These are phyloP conservation scores for Epiblema foenella DNA, from an alignment of 2,888 invertebrate genomes.

Conservation along the genomic window DNA sequence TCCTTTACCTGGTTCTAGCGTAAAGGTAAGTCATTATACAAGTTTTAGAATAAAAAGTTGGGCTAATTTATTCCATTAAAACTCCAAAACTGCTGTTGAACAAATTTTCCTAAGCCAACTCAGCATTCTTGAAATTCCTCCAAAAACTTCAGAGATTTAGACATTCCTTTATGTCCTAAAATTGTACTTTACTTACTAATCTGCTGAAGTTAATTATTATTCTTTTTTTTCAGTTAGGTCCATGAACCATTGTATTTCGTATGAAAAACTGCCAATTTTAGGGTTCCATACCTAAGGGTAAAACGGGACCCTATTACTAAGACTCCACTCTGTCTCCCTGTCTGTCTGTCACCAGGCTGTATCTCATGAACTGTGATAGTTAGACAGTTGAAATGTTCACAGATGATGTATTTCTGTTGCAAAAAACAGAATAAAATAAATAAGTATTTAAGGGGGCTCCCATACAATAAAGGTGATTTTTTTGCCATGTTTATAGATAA, in stretches of 20 bases:
- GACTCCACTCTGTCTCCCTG: too few species aligned
- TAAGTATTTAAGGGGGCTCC: too few species aligned
- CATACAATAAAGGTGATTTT: too few species aligned
- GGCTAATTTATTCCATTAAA: constrained; percentile 36
- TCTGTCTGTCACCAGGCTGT: too few species aligned
- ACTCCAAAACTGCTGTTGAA: constrained; percentile 26
- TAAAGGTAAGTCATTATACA: constrained; percentile 32
- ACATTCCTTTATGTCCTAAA: neutral
- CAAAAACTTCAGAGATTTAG: neutral
- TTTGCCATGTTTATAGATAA: too few species aligned
- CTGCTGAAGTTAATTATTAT: neutral
- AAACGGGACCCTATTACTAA: too few species aligned
- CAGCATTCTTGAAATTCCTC: constrained; percentile 4
- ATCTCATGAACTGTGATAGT: too few species aligned
- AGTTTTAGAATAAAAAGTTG: constrained; percentile 18
- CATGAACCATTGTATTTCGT: neutral
- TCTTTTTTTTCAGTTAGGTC: neutral
- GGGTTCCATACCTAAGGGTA: too few species aligned
- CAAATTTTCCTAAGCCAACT: constrained; percentile 16
- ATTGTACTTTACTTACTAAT: neutral
- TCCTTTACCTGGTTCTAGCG: neutral
- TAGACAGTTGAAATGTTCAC: too few species aligned
- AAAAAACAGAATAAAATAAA: too few species aligned
- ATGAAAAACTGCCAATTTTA: too few species aligned
- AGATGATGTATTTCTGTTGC: too few species aligned